Evolutionary conservation across 2,888 invertebrate species (phyloP).

Genomic region (Willowsia nigromaculata): DNA sequence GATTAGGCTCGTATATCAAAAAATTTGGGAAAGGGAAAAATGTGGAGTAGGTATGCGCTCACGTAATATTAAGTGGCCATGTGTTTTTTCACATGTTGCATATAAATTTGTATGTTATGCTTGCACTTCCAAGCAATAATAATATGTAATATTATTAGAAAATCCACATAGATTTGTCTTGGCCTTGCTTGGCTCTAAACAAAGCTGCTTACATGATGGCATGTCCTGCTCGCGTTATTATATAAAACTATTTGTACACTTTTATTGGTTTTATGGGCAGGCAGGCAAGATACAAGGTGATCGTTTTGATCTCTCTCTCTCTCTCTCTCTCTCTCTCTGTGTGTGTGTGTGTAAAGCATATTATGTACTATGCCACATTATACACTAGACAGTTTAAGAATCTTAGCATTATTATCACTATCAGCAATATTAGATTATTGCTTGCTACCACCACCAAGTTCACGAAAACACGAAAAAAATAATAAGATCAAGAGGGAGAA

Average conservation of each 20-base stretch:
- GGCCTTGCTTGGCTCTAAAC: constrained; percentile 19
- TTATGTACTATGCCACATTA: background rate
- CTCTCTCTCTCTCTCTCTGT: no score
- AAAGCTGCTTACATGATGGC: background rate
- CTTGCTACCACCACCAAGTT: background rate
- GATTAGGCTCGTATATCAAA: constrained; percentile 72
- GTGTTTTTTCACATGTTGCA: constrained; percentile 8
- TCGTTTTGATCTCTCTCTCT: constrained; percentile 47
- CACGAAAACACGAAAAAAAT: background rate
- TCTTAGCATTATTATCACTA: constrained; percentile 52
- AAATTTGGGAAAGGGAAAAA: constrained; percentile 52
- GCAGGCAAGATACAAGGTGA: constrained; percentile 54
- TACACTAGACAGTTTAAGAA: constrained; percentile 17
- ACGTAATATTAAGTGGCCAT: constrained; percentile 5
- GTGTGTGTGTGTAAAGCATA: no score
- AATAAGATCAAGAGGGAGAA: background rate
- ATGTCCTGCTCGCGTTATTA: background rate
- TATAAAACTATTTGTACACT: constrained; percentile 58
- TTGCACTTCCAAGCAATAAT: constrained; percentile 7
- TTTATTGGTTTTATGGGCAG: constrained; percentile 64
- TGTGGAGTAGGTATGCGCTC: constrained; percentile 1
- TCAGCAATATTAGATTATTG: constrained; percentile 20
- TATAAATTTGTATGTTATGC: background rate
- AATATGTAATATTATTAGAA: background rate
- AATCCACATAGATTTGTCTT: constrained; percentile 9